Base-by-base conservation (phyloP, 2,797 vertebrate species). In the Clarias laeviceps region DNA sequence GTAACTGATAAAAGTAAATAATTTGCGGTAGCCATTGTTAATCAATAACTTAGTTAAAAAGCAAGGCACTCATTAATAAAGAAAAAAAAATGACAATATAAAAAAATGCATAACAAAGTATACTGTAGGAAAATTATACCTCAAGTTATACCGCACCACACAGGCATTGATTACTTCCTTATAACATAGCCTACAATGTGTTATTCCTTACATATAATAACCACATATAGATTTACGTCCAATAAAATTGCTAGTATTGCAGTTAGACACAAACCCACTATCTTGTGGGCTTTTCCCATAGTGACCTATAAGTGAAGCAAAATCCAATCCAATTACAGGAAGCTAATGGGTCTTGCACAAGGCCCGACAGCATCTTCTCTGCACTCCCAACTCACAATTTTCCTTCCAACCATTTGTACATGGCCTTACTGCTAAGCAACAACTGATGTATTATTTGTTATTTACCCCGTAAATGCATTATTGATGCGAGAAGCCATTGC, bases 391-490 rank as follows among this genome's bases (percentile, higher is more conserved):
- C 18, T 59, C 32, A n/a, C 73, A 76, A 32, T 78, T 29, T 61
- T 34, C 56, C 20, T 22, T 61, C 29, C 2, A 24, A 34, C 29
- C 27, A 37, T 62, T n/a, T 15, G 14, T 14, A n/a, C 24, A 40
- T 34, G n/a, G 27, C 12, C 57, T 62, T 37, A 79, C 22, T 62
- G 57, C 32, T 37, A 79, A 34, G 5, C 59, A 62, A 0, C 22
- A 40, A 40, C 57, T 45, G 59, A 40, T 12, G 5, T 40, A 34
- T 79, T 87, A 87, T 82, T 76, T 79, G 57, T 79, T 84, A 82
- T 78, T 82, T 69, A 80, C 54, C 32, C 77, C 76, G 37, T 69
- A 64, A 87, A 82, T 81, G 86, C 70, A 66, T 87, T 84, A 87
- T 84, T 83, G 86, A 84, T 87, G 78, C 14, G 34, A 62, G 78